Evolutionary conservation across 2,113 vertebrate genomes (phyloP).

Genomic region (Plotosus lineatus): DNA sequence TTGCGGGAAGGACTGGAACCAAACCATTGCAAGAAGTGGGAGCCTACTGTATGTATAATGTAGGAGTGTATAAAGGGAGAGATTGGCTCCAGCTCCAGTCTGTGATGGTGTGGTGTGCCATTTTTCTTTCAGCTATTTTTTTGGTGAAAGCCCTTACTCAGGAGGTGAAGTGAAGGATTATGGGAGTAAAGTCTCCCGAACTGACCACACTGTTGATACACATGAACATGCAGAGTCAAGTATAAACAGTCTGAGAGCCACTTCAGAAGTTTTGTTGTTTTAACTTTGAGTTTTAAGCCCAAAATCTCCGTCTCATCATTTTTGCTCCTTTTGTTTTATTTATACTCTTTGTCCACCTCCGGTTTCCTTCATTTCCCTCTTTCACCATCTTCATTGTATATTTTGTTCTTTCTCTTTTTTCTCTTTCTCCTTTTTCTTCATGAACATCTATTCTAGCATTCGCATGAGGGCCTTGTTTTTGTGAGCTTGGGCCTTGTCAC

Average conservation of each 20-base stretch:
- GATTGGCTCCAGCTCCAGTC: neutral
- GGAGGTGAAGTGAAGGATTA: conserved; percentile 18
- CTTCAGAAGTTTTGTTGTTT: neutral
- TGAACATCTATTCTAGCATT: too few species aligned
- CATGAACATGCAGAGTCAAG: neutral
- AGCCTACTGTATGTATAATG: too few species aligned
- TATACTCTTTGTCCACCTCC: neutral
- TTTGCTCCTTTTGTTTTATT: neutral
- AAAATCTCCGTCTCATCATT: neutral
- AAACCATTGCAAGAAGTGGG: too few species aligned
- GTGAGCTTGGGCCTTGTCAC: too few species aligned
- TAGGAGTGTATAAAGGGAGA: neutral
- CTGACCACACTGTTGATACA: neutral
- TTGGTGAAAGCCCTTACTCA: conserved; percentile 11
- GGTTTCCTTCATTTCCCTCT: neutral
- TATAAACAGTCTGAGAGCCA: neutral
- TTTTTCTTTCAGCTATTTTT: neutral
- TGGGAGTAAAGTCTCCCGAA: neutral
- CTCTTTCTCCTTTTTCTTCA: neutral
- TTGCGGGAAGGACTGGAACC: too few species aligned
- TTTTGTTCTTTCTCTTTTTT: neutral
- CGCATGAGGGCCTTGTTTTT: too few species aligned
- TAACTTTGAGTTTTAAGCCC: neutral
- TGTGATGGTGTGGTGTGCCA: neutral
- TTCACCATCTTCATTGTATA: neutral